Evolutionary conservation across 2,113 vertebrate species (phyloP).

Genomic region (Xenus cinereus): DNA sequence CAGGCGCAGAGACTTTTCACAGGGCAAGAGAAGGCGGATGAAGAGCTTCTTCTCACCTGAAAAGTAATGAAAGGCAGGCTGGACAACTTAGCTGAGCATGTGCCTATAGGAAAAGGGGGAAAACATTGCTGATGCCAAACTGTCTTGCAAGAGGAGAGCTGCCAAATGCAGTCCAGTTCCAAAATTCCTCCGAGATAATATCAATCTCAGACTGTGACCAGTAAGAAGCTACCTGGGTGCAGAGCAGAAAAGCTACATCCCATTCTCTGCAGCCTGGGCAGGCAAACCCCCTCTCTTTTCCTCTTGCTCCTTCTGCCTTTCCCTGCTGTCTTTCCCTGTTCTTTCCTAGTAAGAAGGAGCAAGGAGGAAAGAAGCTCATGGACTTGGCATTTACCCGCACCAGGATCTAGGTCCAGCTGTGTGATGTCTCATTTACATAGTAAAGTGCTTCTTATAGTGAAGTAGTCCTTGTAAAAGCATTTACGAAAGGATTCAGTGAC

Average conservation of each 20-base stretch:
- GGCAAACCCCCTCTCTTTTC: neutral
- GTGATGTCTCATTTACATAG: neutral
- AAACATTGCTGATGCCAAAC: neutral
- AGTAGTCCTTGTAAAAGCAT: neutral
- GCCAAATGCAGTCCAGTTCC: neutral
- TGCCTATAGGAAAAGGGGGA: neutral
- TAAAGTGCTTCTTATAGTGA: neutral
- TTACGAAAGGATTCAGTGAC: neutral
- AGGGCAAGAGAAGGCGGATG: neutral
- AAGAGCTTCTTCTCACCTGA: neutral
- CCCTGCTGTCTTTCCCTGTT: neutral
- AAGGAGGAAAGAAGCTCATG: neutral
- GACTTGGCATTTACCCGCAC: neutral
- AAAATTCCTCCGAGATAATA: neutral
- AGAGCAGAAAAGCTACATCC: neutral
- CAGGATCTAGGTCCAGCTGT: neutral
- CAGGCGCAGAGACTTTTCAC: neutral
- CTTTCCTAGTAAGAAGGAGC: neutral
- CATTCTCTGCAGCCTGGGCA: neutral
- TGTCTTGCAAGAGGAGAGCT: neutral
- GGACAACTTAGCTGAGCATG: neutral
- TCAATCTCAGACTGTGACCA: neutral
- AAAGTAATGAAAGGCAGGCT: neutral
- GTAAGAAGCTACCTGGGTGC: neutral
- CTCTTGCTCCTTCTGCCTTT: neutral